Conservation (phyloP, 2,797 vertebrate species). For the Xerus rutilus region DNA sequence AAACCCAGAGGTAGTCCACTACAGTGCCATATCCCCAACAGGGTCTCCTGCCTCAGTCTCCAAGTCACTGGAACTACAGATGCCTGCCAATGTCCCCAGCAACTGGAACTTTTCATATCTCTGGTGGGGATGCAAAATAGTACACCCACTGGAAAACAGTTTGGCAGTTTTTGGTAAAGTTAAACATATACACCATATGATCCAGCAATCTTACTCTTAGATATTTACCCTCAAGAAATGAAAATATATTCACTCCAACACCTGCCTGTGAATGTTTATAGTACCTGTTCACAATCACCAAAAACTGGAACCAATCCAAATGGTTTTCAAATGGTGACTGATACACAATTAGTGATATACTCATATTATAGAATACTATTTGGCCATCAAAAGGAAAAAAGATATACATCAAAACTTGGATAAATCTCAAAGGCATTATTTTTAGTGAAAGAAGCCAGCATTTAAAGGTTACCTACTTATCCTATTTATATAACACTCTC, state of each 20-base stretch:
- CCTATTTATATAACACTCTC: not conserved
- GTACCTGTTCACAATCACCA: not conserved
- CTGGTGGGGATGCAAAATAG: not conserved
- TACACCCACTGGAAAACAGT: not conserved
- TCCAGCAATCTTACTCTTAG: not conserved
- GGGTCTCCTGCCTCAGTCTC: not conserved
- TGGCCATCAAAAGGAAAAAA: not conserved
- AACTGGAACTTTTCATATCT: not conserved
- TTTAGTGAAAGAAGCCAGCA: not conserved
- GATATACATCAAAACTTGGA: not conserved
- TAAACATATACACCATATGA: not conserved
- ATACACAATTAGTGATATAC: not conserved
- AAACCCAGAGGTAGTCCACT: too few species aligned
- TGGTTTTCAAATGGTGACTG: not conserved
- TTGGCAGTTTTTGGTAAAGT: not conserved
- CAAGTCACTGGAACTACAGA: not conserved
- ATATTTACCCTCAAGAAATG: not conserved
- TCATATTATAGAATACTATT: conserved; percentile 7
- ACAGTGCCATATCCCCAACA: not conserved
- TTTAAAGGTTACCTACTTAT: not conserved
- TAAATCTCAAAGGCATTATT: not conserved
- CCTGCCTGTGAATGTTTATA: not conserved
- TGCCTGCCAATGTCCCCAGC: not conserved
- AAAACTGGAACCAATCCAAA: conserved; percentile 18
- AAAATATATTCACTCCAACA: not conserved